Evolutionary conservation across 2,888 invertebrate species (phyloP).

Genomic region (Amiota minor): DNA sequence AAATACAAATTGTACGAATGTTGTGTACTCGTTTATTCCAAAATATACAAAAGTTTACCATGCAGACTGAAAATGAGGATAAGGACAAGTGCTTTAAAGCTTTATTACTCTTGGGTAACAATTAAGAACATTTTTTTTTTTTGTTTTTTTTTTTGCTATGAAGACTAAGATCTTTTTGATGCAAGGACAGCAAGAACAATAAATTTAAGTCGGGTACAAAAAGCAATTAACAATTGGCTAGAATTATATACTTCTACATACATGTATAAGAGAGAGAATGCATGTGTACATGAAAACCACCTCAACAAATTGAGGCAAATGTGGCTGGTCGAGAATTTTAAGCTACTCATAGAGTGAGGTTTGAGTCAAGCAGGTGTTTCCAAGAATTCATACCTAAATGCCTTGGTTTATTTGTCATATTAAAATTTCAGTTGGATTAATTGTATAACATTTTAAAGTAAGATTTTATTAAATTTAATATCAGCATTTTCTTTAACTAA

Average conservation of each 20-base stretch:
- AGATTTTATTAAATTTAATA: too few species aligned
- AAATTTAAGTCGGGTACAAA: neutral
- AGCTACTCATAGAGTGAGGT: neutral
- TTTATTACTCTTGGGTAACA: slow-evolving; percentile 4
- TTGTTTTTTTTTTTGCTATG: neutral
- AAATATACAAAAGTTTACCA: too few species aligned
- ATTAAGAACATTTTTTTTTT: neutral
- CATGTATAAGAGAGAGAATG: neutral
- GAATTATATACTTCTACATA: too few species aligned
- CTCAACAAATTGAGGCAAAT: slow-evolving; percentile 4
- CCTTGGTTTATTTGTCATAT: neutral
- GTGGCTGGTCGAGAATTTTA: neutral
- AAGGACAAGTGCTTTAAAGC: neutral
- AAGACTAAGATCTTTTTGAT: neutral
- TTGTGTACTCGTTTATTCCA: too few species aligned
- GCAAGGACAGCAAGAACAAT: neutral
- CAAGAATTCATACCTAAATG: neutral
- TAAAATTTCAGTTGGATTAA: neutral
- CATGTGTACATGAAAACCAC: neutral
- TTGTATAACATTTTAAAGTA: too few species aligned
- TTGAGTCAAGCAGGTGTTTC: neutral
- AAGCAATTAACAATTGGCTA: neutral
- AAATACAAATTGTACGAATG: too few species aligned
- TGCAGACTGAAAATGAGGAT: too few species aligned
- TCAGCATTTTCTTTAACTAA: too few species aligned